Base-by-base conservation (phyloP, 2,888 invertebrate species). In the Synergus itoensis region DNA sequence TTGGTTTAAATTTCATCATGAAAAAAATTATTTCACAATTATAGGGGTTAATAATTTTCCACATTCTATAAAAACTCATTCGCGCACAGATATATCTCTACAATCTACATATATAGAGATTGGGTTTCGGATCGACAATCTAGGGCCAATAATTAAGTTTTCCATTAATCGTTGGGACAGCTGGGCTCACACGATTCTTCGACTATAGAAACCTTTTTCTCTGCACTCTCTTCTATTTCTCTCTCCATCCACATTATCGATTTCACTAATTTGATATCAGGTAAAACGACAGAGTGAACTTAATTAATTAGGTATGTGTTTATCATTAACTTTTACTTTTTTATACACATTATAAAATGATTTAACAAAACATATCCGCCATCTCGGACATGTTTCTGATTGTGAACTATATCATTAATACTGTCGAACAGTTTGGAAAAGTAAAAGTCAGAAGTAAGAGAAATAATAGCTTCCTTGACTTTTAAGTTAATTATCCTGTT, bases 91-190 rank as follows among this genome's bases (percentile, higher is more conserved):
- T 69, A 12, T 43, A 8, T 41, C 9, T 45, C 0, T 41, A 18
- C 9, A 7, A 0, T 43, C 12, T 43, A 36, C 4, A 7, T 69
- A 14, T 14, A 40, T 9, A 69, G 5, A 43, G 4, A 45, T 40
- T 43, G 12, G 43, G 40, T 18, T 18, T 7, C 28, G 62, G 9
- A 36, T 60, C 41, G 41, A 9, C 41, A 60, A 41, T 63, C 60
- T 77, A 43, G 77, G 48, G 45, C 43, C 86, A 88, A 89, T 90
- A 90, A 90, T 90, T 89, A 90, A 90, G 89, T 90, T 90, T 89
- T 87, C 87, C 89, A 90, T 90, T 90, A 90, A 90, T 90, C 89
- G 89, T 89, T 78, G 83, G 85, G 85, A 85, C 90, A 90, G 90
- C 87, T 89, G 90, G 85, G 84, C 84, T 45, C 89, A 88, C 88